Conservation (phyloP, 2,113 vertebrate genomes). For the Nothobranchius kuhntae region DNA sequence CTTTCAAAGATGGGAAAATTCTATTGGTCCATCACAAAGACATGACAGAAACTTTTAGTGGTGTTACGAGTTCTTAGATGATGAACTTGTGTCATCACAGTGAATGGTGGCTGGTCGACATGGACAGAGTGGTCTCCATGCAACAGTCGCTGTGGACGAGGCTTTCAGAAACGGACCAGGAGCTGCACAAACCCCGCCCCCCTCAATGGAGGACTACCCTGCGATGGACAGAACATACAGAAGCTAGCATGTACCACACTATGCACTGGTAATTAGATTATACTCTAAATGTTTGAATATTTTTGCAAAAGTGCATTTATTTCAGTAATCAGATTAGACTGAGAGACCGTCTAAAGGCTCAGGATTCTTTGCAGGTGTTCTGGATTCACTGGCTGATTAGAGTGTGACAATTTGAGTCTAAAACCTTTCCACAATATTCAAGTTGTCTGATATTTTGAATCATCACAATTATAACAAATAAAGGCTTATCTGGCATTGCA, state of each 20-base stretch:
- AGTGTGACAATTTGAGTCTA: no score
- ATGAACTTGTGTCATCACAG: constrained; percentile 66
- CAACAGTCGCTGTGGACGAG: constrained; percentile 90
- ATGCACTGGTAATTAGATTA: constrained; percentile 84
- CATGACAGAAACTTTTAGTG: not conserved
- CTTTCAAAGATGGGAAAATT: not conserved
- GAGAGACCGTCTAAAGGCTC: no score
- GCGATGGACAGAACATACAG: constrained; percentile 91
- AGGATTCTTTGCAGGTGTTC: no score
- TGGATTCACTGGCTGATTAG: no score
- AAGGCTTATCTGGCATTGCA: no score
- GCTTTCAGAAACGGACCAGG: constrained; percentile 91
- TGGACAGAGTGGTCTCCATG: constrained; percentile 97
- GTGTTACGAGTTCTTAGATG: not conserved
- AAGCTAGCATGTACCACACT: constrained; percentile 91
- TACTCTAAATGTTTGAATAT: no score
- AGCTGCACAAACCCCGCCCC: constrained; percentile 96
- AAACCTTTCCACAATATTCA: no score
- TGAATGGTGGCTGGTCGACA: constrained; percentile 94
- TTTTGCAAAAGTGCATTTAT: no score
- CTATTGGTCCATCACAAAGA: not conserved
- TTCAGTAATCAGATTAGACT: no score
- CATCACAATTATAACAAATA: no score
- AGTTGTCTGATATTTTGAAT: no score
- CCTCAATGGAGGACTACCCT: constrained; percentile 91